Evolutionary conservation across 1,140 invertebrate species (phyloP).

Genomic region (Coptotermes formosanus): DNA sequence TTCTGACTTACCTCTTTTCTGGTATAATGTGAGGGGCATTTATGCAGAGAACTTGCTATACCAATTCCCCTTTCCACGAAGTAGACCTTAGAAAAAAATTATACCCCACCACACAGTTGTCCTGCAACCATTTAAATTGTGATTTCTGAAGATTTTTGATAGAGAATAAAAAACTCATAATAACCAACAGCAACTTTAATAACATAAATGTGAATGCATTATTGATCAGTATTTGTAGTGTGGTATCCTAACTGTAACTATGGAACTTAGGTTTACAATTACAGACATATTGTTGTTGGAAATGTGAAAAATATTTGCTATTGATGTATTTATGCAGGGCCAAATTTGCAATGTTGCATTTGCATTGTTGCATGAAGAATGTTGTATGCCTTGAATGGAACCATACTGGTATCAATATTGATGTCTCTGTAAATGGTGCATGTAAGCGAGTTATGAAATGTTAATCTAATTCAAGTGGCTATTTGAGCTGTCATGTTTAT

Average conservation of each 20-base stretch:
- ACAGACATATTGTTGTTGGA: conserved; percentile 6
- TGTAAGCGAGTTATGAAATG: conserved; percentile 12
- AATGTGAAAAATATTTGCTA: neutral
- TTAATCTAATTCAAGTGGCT: neutral
- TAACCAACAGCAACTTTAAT: neutral
- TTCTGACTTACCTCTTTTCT: neutral
- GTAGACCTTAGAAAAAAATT: neutral
- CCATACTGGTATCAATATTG: neutral
- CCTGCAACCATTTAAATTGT: neutral
- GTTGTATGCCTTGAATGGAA: conserved; percentile 15
- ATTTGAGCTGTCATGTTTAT: neutral
- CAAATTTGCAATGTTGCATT: conserved; percentile 13
- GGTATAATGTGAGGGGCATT: neutral
- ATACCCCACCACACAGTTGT: neutral
- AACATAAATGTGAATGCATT: conserved; percentile 3
- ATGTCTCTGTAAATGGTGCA: conserved; percentile 10
- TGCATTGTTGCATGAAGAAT: conserved; percentile 7
- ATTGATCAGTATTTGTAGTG: conserved; percentile 9
- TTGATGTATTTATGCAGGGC: neutral
- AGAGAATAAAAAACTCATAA: neutral
- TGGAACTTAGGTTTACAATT: neutral
- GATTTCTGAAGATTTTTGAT: neutral
- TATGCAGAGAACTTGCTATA: neutral
- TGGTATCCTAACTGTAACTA: neutral
- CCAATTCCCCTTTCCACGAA: neutral